Percentiles rank a stretch among this genome's conserved stretches.
These are phyloP conservation scores for Agrochola lota DNA, from an alignment of 2,888 invertebrate genomes.

Conservation along the genomic window DNA sequence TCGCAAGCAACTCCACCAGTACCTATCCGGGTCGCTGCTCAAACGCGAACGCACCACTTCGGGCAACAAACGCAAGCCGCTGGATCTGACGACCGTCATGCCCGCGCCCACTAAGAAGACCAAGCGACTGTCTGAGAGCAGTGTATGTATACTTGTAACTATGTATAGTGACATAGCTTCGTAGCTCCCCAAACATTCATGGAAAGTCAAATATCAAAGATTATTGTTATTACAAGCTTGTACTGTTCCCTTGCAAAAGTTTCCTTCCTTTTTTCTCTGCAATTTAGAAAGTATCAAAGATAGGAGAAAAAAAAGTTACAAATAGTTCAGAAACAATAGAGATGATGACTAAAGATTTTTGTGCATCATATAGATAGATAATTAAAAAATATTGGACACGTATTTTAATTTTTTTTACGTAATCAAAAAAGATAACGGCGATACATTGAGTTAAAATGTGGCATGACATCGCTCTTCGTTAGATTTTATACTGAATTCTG, in stretches of 20 bases:
- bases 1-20: conserved; percentile 94
- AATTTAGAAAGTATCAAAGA: not conserved
- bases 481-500: no score
- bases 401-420: no score
- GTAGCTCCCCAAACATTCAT: not conserved
- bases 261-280: not conserved
- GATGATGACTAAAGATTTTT: no score
- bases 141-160: conserved; percentile 75
- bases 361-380: no score
- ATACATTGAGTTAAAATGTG: no score
- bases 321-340: not conserved
- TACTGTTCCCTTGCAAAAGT: not conserved
- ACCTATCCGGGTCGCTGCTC: conserved; percentile 92
- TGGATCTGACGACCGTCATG: conserved; percentile 84
- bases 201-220: not conserved
- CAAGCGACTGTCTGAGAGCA: conserved; percentile 85
- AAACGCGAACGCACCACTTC: conserved; percentile 93
- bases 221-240: not conserved
- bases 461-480: no score
- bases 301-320: not conserved
- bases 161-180: not conserved
- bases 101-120: conserved; percentile 80
- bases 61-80: conserved; percentile 78
- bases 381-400: no score
- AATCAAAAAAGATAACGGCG: no score